phyloP scores from a whole-genome alignment of 1,140 invertebrate species.

The Drosophila sulfurigaster region DNA sequence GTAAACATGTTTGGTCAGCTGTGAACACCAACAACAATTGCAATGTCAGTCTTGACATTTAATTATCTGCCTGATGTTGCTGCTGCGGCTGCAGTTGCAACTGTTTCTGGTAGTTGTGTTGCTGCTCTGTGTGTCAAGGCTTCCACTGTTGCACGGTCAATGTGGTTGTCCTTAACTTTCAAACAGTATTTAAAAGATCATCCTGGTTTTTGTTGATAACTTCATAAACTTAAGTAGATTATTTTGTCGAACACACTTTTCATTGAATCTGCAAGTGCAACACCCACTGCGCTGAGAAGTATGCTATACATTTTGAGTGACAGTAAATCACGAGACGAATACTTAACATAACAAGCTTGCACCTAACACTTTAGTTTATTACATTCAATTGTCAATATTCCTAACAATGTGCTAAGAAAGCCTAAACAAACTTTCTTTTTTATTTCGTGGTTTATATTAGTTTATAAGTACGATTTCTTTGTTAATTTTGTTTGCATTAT shows the following conservation, averaged over 20 bases:
- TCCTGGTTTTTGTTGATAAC: background rate
- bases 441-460: no score
- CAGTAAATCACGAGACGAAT: no score
- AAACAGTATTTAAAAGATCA: background rate
- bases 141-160: conserved; percentile 41
- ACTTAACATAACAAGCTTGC: no score
- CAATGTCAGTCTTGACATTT: conserved; percentile 67
- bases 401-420: no score
- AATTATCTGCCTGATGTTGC: conserved; percentile 60
- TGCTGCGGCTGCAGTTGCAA: conserved; percentile 38
- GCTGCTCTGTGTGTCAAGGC: conserved; percentile 59
- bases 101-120: conserved; percentile 16
- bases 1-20: conserved; percentile 9
- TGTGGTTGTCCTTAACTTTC: background rate
- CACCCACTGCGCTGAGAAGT: background rate
- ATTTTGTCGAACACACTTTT: background rate
- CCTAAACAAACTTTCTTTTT: no score
- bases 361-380: no score
- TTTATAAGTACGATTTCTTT: background rate
- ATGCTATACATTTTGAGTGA: background rate
- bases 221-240: background rate
- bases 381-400: no score
- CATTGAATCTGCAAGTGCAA: background rate
- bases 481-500: background rate
- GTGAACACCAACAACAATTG: conserved; percentile 10